A percentile compares a stretch with the other conserved stretches of the same genome.
phyloP scores from a whole-genome alignment of 2,797 vertebrate species.

The Hydrophis major region DNA sequence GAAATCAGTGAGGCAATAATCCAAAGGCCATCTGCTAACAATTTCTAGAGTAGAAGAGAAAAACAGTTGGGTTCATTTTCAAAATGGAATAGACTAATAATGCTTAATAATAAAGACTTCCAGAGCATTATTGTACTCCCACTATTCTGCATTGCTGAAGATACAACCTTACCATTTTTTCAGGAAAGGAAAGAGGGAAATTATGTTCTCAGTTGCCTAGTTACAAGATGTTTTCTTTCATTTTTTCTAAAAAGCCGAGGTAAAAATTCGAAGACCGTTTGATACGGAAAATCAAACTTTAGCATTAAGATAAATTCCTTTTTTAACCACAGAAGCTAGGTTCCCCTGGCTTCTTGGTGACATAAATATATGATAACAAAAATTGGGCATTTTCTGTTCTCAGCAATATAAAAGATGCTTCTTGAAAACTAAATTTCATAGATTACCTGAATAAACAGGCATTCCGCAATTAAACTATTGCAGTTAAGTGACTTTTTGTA shows the following conservation, averaged over 20 bases:
- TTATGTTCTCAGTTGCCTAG: not conserved
- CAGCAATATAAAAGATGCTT: not conserved
- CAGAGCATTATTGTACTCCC: not conserved
- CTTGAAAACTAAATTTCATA: not conserved
- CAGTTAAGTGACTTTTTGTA: not conserved
- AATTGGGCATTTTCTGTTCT: not conserved
- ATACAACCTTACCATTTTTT: not conserved
- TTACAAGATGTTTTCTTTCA: not conserved
- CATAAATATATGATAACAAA: not conserved
- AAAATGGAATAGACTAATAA: not conserved
- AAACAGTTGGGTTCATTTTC: constrained; percentile 1
- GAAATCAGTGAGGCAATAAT: not conserved
- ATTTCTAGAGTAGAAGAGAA: not conserved
- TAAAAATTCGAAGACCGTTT: not conserved
- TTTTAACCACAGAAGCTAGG: not conserved
- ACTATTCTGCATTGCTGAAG: not conserved
- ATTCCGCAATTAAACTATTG: not conserved
- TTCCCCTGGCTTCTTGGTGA: not conserved
- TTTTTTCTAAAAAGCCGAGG: not conserved
- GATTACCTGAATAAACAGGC: not conserved
- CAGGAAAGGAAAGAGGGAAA: not conserved
- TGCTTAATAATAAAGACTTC: not conserved
- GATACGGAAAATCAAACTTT: not conserved
- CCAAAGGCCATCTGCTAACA: not conserved
- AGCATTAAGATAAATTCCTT: not conserved